Base-by-base conservation (phyloP, 2,113 vertebrate species). In the Callipepla californica region DNA sequence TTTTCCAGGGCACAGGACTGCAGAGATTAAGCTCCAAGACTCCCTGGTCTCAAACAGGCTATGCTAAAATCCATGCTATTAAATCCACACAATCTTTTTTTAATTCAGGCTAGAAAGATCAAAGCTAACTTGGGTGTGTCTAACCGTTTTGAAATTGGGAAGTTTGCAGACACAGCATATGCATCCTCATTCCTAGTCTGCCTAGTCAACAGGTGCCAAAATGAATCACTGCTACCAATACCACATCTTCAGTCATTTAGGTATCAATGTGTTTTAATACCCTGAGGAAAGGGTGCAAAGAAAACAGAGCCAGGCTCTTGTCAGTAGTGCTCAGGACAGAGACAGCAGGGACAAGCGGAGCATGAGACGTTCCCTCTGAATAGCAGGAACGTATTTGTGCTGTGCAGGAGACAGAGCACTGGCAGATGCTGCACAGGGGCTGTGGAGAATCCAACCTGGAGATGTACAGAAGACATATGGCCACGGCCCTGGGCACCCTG, bases 41-140 rank as follows among this genome's bases (percentile, higher is more conserved):
- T 91, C 69, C 48, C 0, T 32, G 48, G 70, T 14, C 44, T 82
- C 44, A 38, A 79, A 68, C 1, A 61, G 18, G 40, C 67, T 80
- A 23, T 15, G 40, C 30, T 62, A 77, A 91, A 95, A 83, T 66
- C 75, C 63, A 58, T 16, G 36, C 55, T 67, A 34, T 53, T 87
- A 85, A 95, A 91, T 72, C 74, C 69, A n/a, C 75, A 22, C 89
- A 79, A 51, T 74, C 65, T 73, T 63, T 66, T 44, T 93, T 80
- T 62, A 87, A 94, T 85, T 61, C 55, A 67, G 42, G 59, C 55
- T 80, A 55, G 59, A 75, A 34, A 82, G 66, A 91, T 89, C 87
- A 91, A 93, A 80, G 50, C 19, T 50, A 62, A 77, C 50, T 80
- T 19, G 76, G 59, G 38, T 13, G 28, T 68, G 42, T 57, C 72